Evolutionary conservation across 2,797 vertebrate genomes (phyloP).

Genomic region (Halcyon leucocephala): DNA sequence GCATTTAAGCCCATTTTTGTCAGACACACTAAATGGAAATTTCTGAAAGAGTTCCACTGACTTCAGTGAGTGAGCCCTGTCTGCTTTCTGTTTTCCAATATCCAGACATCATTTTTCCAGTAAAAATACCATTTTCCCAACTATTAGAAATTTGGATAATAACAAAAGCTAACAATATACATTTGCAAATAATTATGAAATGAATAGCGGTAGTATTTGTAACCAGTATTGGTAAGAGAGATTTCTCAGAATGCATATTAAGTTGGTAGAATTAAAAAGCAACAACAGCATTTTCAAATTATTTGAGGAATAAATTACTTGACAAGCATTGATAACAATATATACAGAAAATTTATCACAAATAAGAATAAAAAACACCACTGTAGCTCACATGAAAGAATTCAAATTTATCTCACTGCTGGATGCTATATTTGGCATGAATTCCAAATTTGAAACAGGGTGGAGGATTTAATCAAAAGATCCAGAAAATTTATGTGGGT

Average conservation of each 20-base stretch:
- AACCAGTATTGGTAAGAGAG: background rate
- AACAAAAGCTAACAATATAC: background rate
- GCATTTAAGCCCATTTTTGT: background rate
- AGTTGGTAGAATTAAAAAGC: background rate
- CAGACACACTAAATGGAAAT: background rate
- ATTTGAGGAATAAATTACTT: slow-evolving; percentile 3
- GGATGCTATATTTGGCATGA: slow-evolving; percentile 65
- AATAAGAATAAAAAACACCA: slow-evolving; percentile 22
- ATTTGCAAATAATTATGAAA: slow-evolving; percentile 14
- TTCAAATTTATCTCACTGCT: slow-evolving; percentile 68
- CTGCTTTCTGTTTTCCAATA: background rate
- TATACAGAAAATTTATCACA: slow-evolving; percentile 35
- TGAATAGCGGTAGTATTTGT: background rate
- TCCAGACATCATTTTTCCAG: background rate
- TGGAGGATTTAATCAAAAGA: slow-evolving; percentile 72
- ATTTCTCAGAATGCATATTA: background rate
- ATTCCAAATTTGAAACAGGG: slow-evolving; percentile 62
- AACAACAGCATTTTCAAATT: background rate
- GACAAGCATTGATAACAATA: background rate
- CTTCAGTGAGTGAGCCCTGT: background rate
- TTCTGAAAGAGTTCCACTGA: background rate
- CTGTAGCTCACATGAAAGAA: slow-evolving; percentile 57
- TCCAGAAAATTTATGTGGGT: slow-evolving; percentile 67
- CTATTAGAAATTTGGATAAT: background rate
- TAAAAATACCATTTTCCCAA: background rate